phyloP scores from a whole-genome alignment of 2,888 invertebrate species.

The Lycaena phlaeas region DNA sequence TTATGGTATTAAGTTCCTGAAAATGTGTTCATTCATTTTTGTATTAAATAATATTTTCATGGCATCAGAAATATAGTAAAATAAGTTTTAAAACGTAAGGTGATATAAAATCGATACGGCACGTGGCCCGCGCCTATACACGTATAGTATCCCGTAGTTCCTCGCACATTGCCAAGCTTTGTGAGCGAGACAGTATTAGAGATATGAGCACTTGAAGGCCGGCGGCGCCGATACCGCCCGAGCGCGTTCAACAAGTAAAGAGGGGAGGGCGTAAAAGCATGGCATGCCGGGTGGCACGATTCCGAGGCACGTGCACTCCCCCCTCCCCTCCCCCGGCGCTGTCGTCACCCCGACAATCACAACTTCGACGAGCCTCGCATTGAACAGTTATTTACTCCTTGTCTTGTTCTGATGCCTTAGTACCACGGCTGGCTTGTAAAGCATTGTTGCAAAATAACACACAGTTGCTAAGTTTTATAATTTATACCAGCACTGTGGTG shows the following conservation, averaged over 20 bases:
- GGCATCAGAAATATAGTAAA: too few relatives aligned
- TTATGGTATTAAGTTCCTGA: too few relatives aligned
- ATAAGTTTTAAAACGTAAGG: constrained; percentile 1
- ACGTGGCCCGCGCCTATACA: not conserved
- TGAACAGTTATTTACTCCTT: not conserved
- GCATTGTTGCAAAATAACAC: not conserved
- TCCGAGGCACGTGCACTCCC: constrained; percentile 39
- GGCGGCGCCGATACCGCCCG: constrained; percentile 26
- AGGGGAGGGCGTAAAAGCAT: constrained; percentile 45
- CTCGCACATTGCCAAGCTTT: constrained; percentile 3
- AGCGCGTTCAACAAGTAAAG: constrained; percentile 59
- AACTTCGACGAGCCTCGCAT: not conserved
- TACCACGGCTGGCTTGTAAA: not conserved
- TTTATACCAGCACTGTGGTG: too few relatives aligned
- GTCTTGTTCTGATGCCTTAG: constrained; percentile 2
- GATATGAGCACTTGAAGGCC: constrained; percentile 31
- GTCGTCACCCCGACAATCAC: not conserved
- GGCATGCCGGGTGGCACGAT: constrained; percentile 57
- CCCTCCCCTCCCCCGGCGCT: constrained; percentile 8
- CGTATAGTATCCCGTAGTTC: not conserved
- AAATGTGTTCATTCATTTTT: too few relatives aligned
- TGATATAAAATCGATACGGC: constrained; percentile 3
- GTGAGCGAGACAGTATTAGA: constrained; percentile 15
- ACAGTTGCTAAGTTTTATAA: not conserved
- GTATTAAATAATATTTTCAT: too few relatives aligned